Percentiles rank a stretch among this genome's conserved stretches.
Evolutionary conservation across 2,797 vertebrate species (phyloP).

Genomic region (Gymnothorax reevesii): DNA sequence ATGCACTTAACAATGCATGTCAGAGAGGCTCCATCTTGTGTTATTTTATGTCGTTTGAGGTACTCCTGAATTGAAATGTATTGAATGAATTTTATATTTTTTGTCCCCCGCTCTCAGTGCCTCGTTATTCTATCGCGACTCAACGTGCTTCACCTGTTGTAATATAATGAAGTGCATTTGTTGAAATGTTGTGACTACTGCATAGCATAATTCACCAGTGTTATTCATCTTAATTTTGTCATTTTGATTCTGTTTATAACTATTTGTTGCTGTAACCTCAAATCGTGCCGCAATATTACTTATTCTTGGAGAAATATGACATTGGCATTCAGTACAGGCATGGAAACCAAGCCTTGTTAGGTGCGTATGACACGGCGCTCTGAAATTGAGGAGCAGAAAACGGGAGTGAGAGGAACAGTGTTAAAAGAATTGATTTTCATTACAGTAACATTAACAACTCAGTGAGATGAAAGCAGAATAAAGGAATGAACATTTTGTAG

Average conservation of each 20-base stretch:
- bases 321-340: not conserved
- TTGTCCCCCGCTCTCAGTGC: not conserved
- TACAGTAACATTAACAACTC: not conserved
- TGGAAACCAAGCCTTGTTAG: not conserved
- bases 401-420: not conserved
- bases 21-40: not conserved
- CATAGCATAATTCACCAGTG: not conserved
- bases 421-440: slow-evolving; percentile 8
- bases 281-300: not conserved
- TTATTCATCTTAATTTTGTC: not conserved
- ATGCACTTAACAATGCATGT: not conserved
- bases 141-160: not conserved
- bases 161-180: not conserved
- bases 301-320: not conserved
- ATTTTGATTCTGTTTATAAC: no score
- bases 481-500: slow-evolving; percentile 13
- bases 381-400: not conserved
- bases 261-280: not conserved
- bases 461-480: not conserved
- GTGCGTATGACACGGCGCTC: not conserved
- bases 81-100: not conserved
- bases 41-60: not conserved
- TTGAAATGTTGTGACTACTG: not conserved
- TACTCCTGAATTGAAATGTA: not conserved
- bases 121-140: not conserved